Base-by-base conservation (phyloP, 2,797 vertebrate species). In the Takifugu rubripes region DNA sequence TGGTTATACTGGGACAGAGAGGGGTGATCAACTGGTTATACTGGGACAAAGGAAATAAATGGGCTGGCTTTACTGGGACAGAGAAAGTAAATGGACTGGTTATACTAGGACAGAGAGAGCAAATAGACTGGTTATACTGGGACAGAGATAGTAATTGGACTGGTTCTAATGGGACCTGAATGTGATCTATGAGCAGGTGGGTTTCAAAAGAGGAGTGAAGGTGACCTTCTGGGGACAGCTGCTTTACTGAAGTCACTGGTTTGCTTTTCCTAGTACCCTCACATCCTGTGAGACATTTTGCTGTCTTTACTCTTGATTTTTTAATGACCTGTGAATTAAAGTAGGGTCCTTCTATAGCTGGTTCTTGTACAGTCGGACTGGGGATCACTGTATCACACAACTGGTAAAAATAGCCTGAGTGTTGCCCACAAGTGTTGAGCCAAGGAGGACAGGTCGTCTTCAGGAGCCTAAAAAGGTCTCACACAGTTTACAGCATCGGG, bases 391-490 rank as follows among this genome's bases (percentile, higher is more conserved):
- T 79, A 68, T 78, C 76, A 27, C 61, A 74, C 74, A 78, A 73
- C 72, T n/a, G 15, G 64, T 45, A 90, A 88, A 91, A 92, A 93
- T 92, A 92, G 78, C 61, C 42, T 3, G 54, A 80, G 60, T 72
- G 68, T 74, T 54, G 55, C 71, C 68, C 82, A 70, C 84, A 85
- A 81, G 84, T 84, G 84, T 67, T 25, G 72, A 66, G 74, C 74
- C 68, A 66, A 79, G 70, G 83, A 84, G 68, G 65, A 75, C 69
- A 44, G 64, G 64, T 62, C 36, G 72, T 77, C 69, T 88, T 49
- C 17, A 82, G 84, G 53, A 87, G 53, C 89, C 85, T 89, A 90
- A 91, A 91, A 91, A 85, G 88, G 89, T 83, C 78, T 86, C 83
- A 25, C 9, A 31, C 50, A 54, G 48, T 68, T 74, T 48, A 49